A percentile compares a stretch with the other conserved stretches of the same genome.
Evolutionary conservation across 2,888 invertebrate species (phyloP).

Genomic region (Lysandra coridon): DNA sequence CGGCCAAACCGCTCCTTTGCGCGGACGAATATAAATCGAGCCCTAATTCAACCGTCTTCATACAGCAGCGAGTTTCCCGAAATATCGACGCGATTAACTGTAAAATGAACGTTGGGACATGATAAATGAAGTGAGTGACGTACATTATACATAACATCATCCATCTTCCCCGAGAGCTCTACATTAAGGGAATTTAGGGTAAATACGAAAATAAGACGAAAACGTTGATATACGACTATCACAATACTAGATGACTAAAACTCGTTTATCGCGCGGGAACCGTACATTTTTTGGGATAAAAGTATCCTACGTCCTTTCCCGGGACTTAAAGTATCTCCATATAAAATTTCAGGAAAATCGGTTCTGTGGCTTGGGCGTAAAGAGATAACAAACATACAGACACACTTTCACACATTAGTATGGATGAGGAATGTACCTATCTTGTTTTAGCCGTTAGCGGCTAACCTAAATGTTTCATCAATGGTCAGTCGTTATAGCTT

Average conservation of each 20-base stretch:
- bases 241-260: too few relatives aligned
- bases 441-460: too few relatives aligned
- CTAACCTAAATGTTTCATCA: too few relatives aligned
- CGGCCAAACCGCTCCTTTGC: too few relatives aligned
- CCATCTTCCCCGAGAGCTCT: constrained; percentile 11
- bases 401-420: not conserved
- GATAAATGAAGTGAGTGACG: constrained; percentile 17
- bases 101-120: not conserved
- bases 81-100: constrained; percentile 7
- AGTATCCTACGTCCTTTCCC: not conserved
- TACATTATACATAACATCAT: constrained; percentile 15
- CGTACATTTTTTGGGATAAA: not conserved
- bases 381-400: not conserved
- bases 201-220: not conserved
- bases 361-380: not conserved
- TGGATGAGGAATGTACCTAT: too few relatives aligned
- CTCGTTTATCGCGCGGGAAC: too few relatives aligned
- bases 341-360: not conserved
- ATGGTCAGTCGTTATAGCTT: too few relatives aligned
- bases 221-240: not conserved
- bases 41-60: not conserved
- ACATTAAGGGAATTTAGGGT: constrained; percentile 11
- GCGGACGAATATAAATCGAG: too few relatives aligned
- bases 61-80: not conserved
- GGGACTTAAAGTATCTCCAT: not conserved